Percentiles rank a stretch among this genome's conserved stretches.
Conservation (phyloP, 2,113 vertebrate genomes). For the Narcine bancroftii region DNA sequence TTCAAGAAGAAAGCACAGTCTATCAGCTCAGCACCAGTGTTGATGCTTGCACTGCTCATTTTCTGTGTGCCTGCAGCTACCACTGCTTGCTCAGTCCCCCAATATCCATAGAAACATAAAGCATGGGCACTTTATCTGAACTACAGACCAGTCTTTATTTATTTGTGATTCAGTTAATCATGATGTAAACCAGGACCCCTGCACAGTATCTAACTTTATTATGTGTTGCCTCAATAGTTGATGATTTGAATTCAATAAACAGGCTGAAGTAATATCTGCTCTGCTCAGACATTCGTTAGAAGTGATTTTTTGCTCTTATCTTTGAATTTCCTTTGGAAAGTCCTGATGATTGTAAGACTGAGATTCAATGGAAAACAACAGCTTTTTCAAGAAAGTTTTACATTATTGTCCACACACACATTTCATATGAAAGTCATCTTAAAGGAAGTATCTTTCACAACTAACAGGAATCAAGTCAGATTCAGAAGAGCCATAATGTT, state of each 20-base stretch:
- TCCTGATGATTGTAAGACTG: conserved; percentile 36
- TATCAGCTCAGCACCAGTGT: neutral
- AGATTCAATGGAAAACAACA: conserved; percentile 40
- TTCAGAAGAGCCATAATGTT: conserved; percentile 38
- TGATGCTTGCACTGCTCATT: neutral
- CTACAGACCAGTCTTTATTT: neutral
- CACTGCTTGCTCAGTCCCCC: neutral
- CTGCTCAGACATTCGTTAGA: conserved; percentile 8
- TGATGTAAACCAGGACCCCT: neutral
- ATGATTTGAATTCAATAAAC: neutral
- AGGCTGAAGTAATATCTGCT: neutral
- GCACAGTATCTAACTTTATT: neutral
- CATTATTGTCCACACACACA: conserved; percentile 43
- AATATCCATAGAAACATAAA: neutral
- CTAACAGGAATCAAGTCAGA: conserved; percentile 40
- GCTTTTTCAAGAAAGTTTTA: conserved; percentile 44
- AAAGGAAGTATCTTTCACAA: conserved; percentile 41
- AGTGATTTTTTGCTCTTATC: conserved; percentile 41
- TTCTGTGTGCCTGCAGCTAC: neutral
- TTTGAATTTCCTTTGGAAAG: conserved; percentile 37
- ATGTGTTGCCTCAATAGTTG: neutral
- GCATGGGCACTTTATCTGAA: neutral
- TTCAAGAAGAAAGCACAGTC: neutral
- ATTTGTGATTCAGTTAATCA: neutral
- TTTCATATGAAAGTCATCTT: conserved; percentile 44